These are phyloP conservation scores for Drosophila neutralis DNA, from an alignment of 2,888 invertebrate species.

Conservation along the genomic window DNA sequence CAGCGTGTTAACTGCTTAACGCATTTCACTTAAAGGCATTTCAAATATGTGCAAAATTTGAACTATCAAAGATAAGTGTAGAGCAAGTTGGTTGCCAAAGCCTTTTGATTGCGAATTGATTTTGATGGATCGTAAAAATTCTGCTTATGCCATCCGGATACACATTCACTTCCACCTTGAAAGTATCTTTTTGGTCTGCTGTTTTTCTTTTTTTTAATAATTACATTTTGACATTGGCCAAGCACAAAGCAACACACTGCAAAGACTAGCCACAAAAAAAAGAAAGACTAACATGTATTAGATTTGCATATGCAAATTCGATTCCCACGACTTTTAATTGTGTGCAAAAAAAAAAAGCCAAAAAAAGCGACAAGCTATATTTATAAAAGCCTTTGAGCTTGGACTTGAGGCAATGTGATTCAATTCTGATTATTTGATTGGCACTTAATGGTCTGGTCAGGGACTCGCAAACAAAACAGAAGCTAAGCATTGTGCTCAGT, in stretches of 20 bases:
- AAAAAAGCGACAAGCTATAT: slow-evolving; percentile 31
- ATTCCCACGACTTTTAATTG: slow-evolving; percentile 79
- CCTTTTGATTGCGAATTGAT: slow-evolving; percentile 52
- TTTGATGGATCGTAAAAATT: slow-evolving; percentile 26
- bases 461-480: slow-evolving; percentile 22
- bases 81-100: slow-evolving; percentile 64
- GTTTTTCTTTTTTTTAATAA: not conserved
- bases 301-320: slow-evolving; percentile 75
- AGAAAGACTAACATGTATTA: slow-evolving; percentile 29
- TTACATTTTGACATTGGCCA: slow-evolving; percentile 69
- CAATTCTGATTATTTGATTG: slow-evolving; percentile 53
- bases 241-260: slow-evolving; percentile 22
- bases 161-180: slow-evolving; percentile 63
- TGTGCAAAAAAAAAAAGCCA: slow-evolving; percentile 28
- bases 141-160: slow-evolving; percentile 7
- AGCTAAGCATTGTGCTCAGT: slow-evolving; percentile 11
- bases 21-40: slow-evolving; percentile 51
- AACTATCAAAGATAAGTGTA: slow-evolving; percentile 1
- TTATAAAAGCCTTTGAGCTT: slow-evolving; percentile 42
- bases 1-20: slow-evolving; percentile 51
- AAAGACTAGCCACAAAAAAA: slow-evolving; percentile 20
- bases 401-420: slow-evolving; percentile 38
- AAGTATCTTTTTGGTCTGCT: slow-evolving; percentile 33
- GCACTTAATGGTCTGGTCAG: slow-evolving; percentile 31
- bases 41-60: slow-evolving; percentile 31